Evolutionary conservation across 2,113 vertebrate species (phyloP).

Genomic region (Excalfactoria chinensis): DNA sequence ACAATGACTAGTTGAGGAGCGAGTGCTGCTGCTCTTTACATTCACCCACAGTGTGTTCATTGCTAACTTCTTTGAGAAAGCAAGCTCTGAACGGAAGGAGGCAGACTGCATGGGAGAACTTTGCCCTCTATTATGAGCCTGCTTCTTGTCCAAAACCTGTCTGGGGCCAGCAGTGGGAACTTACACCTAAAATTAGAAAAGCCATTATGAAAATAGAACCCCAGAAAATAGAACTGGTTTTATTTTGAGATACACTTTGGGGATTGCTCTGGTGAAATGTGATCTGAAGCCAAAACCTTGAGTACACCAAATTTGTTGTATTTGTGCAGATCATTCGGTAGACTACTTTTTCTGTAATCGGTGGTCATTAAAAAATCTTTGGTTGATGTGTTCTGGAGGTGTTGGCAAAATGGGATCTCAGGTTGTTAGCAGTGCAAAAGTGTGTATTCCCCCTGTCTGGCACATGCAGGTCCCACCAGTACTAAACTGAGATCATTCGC

Average conservation of each 20-base stretch:
- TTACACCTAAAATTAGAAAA: slow-evolving; percentile 9
- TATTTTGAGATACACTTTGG: background rate
- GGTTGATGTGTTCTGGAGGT: background rate
- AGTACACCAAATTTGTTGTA: background rate
- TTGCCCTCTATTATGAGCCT: background rate
- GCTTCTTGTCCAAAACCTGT: background rate
- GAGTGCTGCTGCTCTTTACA: background rate
- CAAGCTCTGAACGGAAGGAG: background rate
- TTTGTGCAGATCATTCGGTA: background rate
- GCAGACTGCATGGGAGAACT: background rate
- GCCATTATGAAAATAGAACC: background rate
- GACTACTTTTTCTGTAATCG: background rate
- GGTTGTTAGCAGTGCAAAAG: background rate
- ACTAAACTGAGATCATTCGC: background rate
- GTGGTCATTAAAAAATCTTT: background rate
- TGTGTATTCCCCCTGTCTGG: background rate
- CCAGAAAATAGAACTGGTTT: slow-evolving; percentile 4
- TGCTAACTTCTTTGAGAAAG: background rate
- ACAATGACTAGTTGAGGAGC: rapidly evolving
- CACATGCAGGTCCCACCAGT: background rate
- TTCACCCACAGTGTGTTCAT: rapidly evolving
- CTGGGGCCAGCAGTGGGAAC: background rate
- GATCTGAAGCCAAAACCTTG: background rate
- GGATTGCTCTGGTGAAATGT: background rate
- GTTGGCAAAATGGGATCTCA: background rate